These are phyloP conservation scores for Epinephelus coioides DNA, from an alignment of 2,797 vertebrate species.

Conservation along the genomic window DNA sequence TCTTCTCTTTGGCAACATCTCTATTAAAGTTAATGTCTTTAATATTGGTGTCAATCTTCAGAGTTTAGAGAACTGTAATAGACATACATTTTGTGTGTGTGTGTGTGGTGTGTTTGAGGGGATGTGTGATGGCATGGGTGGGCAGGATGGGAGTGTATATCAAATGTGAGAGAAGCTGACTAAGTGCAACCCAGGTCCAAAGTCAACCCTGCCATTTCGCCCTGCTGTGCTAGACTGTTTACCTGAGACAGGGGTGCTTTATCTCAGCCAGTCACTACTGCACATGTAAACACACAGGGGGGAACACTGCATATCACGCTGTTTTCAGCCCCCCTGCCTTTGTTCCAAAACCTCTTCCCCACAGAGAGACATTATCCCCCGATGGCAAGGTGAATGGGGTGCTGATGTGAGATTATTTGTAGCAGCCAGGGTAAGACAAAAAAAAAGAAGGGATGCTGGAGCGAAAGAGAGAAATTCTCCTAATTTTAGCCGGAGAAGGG, in stretches of 20 bases:
- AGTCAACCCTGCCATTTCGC: slow-evolving; percentile 78
- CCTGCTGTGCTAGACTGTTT: slow-evolving; percentile 78
- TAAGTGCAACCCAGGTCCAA: slow-evolving; percentile 73
- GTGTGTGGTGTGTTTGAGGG: slow-evolving; percentile 4
- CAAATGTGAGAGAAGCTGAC: slow-evolving; percentile 65
- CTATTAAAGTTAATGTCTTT: not conserved
- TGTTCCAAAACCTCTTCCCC: slow-evolving; percentile 73
- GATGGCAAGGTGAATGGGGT: slow-evolving; percentile 86
- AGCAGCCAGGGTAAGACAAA: slow-evolving; percentile 53
- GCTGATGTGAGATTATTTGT: slow-evolving; percentile 84
- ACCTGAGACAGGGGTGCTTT: slow-evolving; percentile 83
- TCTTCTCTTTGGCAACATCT: not conserved
- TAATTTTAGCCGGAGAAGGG: slow-evolving; percentile 81
- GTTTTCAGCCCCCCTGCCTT: slow-evolving; percentile 68
- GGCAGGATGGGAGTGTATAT: slow-evolving; percentile 8
- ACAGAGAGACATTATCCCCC: slow-evolving; percentile 83
- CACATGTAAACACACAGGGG: slow-evolving; percentile 69
- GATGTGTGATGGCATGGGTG: slow-evolving; percentile 11
- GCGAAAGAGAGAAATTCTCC: slow-evolving; percentile 47
- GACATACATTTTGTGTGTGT: slow-evolving; percentile 1
- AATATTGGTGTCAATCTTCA: not conserved
- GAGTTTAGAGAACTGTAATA: not conserved
- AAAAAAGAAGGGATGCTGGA: slow-evolving; percentile 19
- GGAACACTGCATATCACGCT: slow-evolving; percentile 51
- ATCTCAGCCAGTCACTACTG: slow-evolving; percentile 78